A percentile compares a stretch with the other conserved stretches of the same genome.
phyloP scores from a whole-genome alignment of 1,140 invertebrate species.

The Meteorus sp. region DNA sequence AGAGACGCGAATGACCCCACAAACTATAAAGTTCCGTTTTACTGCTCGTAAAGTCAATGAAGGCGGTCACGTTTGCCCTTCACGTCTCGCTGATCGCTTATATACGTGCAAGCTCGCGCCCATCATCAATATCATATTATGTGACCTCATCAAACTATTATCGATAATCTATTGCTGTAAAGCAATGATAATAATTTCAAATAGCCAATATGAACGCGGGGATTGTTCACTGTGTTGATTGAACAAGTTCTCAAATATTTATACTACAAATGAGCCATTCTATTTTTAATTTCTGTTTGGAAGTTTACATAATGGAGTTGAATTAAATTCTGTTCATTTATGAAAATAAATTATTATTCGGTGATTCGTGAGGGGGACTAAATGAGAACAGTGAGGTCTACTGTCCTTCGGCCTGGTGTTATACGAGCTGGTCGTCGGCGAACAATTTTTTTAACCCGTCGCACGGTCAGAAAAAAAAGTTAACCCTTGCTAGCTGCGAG shows the following conservation, averaged over 20 bases:
- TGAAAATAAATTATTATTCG: no score
- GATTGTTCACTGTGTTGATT: no score
- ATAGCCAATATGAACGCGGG: not conserved
- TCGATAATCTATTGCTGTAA: constrained; percentile 2
- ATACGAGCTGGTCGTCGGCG: constrained; percentile 22
- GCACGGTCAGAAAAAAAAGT: constrained; percentile 32
- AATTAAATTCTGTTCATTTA: no score
- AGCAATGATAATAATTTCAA: no score
- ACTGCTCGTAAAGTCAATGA: constrained; percentile 54
- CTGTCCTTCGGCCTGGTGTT: constrained; percentile 28
- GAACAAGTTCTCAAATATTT: no score
- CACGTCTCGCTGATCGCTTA: constrained; percentile 42
- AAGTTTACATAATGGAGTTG: no score
- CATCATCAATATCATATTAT: constrained; percentile 31
- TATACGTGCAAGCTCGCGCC: no score
- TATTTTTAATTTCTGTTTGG: no score
- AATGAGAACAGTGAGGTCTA: constrained; percentile 25
- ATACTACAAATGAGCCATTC: no score
- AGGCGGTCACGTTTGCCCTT: constrained; percentile 54
- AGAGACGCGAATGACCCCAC: constrained; percentile 41
- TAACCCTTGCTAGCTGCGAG: constrained; percentile 53
- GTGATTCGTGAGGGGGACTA: not conserved
- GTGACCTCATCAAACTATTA: constrained; percentile 27
- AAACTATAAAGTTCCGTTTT: constrained; percentile 52
- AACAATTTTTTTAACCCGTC: constrained; percentile 27